Percentiles rank a stretch among this genome's conserved stretches.
Evolutionary conservation across 2,113 vertebrate genomes (phyloP).

Genomic region (Chlorodrepanis virens): DNA sequence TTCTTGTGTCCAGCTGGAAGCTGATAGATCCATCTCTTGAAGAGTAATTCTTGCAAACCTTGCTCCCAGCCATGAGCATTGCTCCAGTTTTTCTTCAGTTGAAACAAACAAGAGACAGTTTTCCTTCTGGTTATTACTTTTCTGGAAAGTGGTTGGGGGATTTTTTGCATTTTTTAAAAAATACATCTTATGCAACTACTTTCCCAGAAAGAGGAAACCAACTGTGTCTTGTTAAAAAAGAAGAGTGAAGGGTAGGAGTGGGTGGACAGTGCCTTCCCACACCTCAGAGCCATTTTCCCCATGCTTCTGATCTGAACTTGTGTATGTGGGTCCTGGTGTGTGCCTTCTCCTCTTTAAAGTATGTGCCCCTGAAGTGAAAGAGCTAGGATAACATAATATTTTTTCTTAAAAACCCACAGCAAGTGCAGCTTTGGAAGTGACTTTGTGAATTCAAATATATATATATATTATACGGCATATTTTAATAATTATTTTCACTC

Average conservation of each 20-base stretch:
- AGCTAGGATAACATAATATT: background rate
- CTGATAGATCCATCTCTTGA: background rate
- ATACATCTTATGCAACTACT: background rate
- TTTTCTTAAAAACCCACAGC: background rate
- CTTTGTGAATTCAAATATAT: background rate
- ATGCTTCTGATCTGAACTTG: background rate
- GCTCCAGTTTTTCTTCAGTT: background rate
- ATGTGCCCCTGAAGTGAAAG: background rate
- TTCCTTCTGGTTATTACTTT: background rate
- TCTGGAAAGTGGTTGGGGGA: background rate
- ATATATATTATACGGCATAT: background rate
- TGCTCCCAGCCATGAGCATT: background rate
- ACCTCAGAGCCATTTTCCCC: background rate
- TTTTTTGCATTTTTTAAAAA: background rate
- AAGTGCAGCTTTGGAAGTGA: background rate
- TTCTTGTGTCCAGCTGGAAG: background rate
- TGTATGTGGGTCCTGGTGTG: background rate
- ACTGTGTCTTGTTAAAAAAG: constrained; percentile 17
- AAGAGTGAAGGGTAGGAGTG: background rate
- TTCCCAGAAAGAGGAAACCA: constrained; percentile 2
- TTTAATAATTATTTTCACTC: background rate
- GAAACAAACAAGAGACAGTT: background rate
- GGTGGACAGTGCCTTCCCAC: background rate
- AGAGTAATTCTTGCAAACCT: background rate
- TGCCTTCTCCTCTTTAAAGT: background rate